A percentile compares a stretch with the other conserved stretches of the same genome.
Evolutionary conservation across 2,888 invertebrate species (phyloP).

Genomic region (Notodonta dromedarius): DNA sequence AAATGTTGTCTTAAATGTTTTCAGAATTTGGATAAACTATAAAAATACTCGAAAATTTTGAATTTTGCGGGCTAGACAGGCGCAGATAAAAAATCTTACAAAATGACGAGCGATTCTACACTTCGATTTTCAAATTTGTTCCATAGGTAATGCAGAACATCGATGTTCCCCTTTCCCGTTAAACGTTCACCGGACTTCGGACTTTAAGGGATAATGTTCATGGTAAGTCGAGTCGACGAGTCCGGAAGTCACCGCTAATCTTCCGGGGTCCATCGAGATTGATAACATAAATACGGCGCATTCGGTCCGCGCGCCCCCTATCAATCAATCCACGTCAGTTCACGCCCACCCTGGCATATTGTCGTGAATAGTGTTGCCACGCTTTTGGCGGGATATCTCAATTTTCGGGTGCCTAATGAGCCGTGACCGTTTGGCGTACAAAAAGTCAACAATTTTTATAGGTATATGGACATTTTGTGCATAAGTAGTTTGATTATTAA

Average conservation of each 20-base stretch:
- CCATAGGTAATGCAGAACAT: too few relatives aligned
- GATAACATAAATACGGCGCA: constrained; percentile 39
- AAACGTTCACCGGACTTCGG: too few relatives aligned
- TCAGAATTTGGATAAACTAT: too few relatives aligned
- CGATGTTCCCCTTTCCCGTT: too few relatives aligned
- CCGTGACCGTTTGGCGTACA: neutral
- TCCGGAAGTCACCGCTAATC: neutral
- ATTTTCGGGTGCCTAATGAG: neutral
- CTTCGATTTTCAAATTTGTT: too few relatives aligned
- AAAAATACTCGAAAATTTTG: too few relatives aligned
- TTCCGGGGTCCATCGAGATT: constrained; percentile 32
- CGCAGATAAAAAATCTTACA: too few relatives aligned
- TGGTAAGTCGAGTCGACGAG: neutral
- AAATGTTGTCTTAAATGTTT: too few relatives aligned
- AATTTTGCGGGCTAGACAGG: too few relatives aligned
- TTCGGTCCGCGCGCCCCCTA: constrained; percentile 30
- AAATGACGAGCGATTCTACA: too few relatives aligned
- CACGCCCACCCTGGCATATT: constrained; percentile 47
- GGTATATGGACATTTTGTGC: neutral
- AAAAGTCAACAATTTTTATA: neutral
- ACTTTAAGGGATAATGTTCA: too few relatives aligned
- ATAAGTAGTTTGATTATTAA: too few relatives aligned
- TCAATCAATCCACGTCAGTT: constrained; percentile 41
- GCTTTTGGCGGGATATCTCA: neutral
- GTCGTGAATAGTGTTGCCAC: neutral